Base-by-base conservation (phyloP, 2,113 vertebrate species). In the Hippocampus zosterae region DNA sequence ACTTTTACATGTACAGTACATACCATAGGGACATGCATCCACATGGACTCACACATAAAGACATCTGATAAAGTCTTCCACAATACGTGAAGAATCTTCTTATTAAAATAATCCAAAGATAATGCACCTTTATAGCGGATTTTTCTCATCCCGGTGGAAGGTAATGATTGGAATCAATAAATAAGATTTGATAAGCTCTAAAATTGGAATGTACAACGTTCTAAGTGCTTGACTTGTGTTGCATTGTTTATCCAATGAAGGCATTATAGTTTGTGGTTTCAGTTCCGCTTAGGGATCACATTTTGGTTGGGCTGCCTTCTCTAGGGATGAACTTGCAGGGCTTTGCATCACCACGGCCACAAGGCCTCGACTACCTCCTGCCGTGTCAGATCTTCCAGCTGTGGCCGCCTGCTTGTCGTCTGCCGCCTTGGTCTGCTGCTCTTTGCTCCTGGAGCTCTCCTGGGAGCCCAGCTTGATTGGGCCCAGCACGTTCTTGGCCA, bases 401-500 rank as follows among this genome's bases (percentile, higher is more conserved):
- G 83, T 19, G 69, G 74, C 72, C 33, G 77, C 83, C 73, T 88
- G 88, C 67, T 85, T 90, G 72, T 91, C 87, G 65, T 91, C 91
- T 3, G 57, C 67, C 1, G 78, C 65, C 70, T 87, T 90, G 65
- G 60, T 81, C 72, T 81, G 78, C 75, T 82, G 77, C 8, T 92
- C 91, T 80, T 85, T 91, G 78, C 78, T 84, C 80, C 78, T 92
- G 25, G 81, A 53, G 46, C 74, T 87, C 33, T 93, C 92, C 82
- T 85, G 88, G 77, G 86, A 85, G 63, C 77, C 87, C 0, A 87
- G 78, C 80, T 92, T 93, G 73, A 89, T 87, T 3, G 90, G 86
- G n/a, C 85, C 91, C 21, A 93, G 86, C 29, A 90, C 90, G 2
- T 81, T 91, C 80, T 91, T 92, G 76, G 89, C 89, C 82, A 90